These are phyloP conservation scores for Epizoanthus scotinus DNA, from an alignment of 92 coral and sea anemone genomes.

Conservation along the genomic window DNA sequence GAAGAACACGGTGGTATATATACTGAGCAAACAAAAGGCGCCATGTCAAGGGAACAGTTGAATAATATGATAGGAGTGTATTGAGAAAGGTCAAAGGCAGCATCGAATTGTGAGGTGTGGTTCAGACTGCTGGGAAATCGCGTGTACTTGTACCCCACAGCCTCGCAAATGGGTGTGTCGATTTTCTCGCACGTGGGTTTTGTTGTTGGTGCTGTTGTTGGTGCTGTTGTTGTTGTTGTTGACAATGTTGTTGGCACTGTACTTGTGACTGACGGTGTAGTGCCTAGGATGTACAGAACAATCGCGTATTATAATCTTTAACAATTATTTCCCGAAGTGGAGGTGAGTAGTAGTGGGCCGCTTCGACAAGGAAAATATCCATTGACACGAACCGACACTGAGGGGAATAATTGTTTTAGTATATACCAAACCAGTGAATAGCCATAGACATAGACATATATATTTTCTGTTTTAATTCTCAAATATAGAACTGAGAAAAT, in stretches of 20 bases:
- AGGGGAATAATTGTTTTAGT: too few species aligned
- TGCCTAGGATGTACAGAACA: constrained; percentile 12
- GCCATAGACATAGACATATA: too few species aligned
- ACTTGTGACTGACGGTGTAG: constrained; percentile 20
- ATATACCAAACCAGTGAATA: too few species aligned
- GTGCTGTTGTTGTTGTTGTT: too few species aligned
- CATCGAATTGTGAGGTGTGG: constrained; percentile 25
- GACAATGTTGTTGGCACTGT: too few species aligned
- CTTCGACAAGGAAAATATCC: too few species aligned
- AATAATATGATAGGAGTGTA: constrained; percentile 20
- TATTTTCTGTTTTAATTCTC: too few species aligned
- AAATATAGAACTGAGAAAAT: too few species aligned
- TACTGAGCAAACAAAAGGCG: constrained; percentile 20
- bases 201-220: too few species aligned
- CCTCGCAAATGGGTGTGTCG: constrained; percentile 19
- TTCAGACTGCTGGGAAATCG: constrained; percentile 27
- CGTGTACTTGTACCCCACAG: constrained; percentile 23
- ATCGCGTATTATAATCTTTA: background rate
- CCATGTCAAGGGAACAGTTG: constrained; percentile 26
- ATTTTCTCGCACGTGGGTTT: constrained; percentile 10
- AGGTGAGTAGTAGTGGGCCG: too few species aligned
- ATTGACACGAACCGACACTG: too few species aligned
- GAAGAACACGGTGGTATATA: constrained; percentile 22
- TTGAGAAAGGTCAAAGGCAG: constrained; percentile 16
- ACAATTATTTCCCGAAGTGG: too few species aligned